Conservation (phyloP, 2,797 vertebrate genomes). For the Centropyge bicolor region DNA sequence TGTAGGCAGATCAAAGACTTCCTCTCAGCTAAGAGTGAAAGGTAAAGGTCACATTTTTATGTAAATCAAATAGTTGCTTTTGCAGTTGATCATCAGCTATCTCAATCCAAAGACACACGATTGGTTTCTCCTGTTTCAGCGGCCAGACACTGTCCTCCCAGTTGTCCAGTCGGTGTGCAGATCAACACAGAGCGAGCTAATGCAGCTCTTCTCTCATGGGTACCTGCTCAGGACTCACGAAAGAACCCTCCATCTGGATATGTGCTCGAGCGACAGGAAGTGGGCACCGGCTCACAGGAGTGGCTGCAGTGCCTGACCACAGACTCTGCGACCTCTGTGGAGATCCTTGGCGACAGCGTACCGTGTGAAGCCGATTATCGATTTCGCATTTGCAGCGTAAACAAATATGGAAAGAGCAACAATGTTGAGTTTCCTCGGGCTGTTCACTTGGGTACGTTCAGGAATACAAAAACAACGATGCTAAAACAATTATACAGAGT, state of each 20-base stretch:
- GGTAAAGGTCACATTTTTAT: conserved; percentile 78
- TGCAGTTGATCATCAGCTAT: background rate
- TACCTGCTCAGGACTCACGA: conserved; percentile 87
- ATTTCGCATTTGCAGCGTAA: conserved; percentile 93
- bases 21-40: conserved; percentile 95
- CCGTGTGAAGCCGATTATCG: conserved; percentile 93
- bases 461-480: background rate
- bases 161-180: conserved; percentile 89
- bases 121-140: conserved; percentile 79
- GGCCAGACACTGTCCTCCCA: conserved; percentile 90
- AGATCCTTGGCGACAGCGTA: conserved; percentile 94
- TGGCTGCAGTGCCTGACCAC: conserved; percentile 96
- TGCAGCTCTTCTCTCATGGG: conserved; percentile 92
- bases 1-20: conserved; percentile 92
- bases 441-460: conserved; percentile 91
- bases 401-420: conserved; percentile 92
- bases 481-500: background rate
- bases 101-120: background rate
- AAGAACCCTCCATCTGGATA: conserved; percentile 90
- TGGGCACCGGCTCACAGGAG: conserved; percentile 87
- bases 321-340: conserved; percentile 90
- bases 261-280: conserved; percentile 93
- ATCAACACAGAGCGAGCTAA: conserved; percentile 93
- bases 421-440: conserved; percentile 92
- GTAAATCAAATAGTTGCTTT: background rate